Evolutionary conservation across 2,797 vertebrate species (phyloP), one percentile per base, ranked within the genome.

Genomic region (Sebastes minor): DNA sequence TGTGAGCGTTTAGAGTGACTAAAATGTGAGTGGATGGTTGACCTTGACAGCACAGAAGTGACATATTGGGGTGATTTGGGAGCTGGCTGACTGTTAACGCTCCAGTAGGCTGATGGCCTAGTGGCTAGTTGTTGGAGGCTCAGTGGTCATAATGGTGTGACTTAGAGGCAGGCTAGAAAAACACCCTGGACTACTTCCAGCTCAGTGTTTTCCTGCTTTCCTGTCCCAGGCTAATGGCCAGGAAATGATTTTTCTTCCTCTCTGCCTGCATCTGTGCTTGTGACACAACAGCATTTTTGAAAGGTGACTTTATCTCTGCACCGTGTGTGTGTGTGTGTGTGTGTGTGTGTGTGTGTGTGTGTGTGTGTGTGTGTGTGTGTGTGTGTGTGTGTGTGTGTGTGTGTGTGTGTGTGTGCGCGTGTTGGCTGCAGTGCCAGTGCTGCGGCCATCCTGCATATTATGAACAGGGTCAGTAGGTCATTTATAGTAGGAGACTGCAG

Each of bases 31-130:
- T 2, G 55, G 77, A 82, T 16, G 82, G 67, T 80, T 90, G 87
- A 93, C 90, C 90, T 87, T 92, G 93, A 93, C 76, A 60, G 82
- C 62, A 57, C 68, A 78, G 88, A 92, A 90, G 90, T 95, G 95
- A 94, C 94, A 93, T 80, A 94, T 93, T 81, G 76, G 87, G 93
- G 88, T 93, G 91, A 93, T 93, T 92, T 92, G 82, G 33, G 79
- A 82, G 72, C 82, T 76, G 81, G 80, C 64, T 76, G 83, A 78
- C 82, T 88, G 83, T 85, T 88, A 81, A 52, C 42, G 90, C 89
- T 87, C 87, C 84, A 89, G 69, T 92, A 78, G 85, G 86, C 92
- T 80, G 49, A 69, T 56, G 72, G n/a, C 60, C 33, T 35, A 35
- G 80, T 73, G 71, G 66, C 85, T 85, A 80, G 55, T 89, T 70